Evolutionary conservation across 37 sponge, comb jelly and placozoan genomes (phyloP).

Genomic region (Petrosia ficiformis): DNA sequence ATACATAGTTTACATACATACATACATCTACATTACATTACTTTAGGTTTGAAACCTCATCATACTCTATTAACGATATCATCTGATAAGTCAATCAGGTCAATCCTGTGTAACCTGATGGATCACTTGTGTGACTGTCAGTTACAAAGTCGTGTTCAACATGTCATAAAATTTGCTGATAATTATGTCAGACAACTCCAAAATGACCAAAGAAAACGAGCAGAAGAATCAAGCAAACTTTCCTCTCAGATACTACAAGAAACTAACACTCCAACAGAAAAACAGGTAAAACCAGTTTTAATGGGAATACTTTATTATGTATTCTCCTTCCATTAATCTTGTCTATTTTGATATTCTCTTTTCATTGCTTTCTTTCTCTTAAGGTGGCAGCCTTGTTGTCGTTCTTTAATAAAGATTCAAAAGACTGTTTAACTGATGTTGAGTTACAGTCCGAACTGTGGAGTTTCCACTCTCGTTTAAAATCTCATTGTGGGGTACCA

Average conservation of each 20-base stretch:
- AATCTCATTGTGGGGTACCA: slow-evolving; percentile 22
- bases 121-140: slow-evolving; percentile 89
- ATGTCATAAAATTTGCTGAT: slow-evolving; percentile 51
- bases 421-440: slow-evolving; percentile 1
- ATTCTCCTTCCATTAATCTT: not conserved
- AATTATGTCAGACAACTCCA: slow-evolving; percentile 42
- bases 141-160: slow-evolving; percentile 58
- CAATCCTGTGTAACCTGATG: slow-evolving; percentile 65
- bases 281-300: slow-evolving; percentile 16
- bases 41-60: not conserved
- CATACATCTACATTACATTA: slow-evolving; percentile 25
- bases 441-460: slow-evolving; percentile 5
- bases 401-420: too few relatives aligned
- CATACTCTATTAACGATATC: not conserved
- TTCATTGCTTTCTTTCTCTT: not conserved
- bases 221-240: not conserved
- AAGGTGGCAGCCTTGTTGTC: slow-evolving; percentile 26
- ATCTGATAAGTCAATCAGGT: slow-evolving; percentile 55
- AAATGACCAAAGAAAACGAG: slow-evolving; percentile 33
- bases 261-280: slow-evolving; percentile 12
- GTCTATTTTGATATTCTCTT: not conserved
- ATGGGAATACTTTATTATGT: not conserved
- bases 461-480: slow-evolving; percentile 41
- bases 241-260: not conserved
- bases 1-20: slow-evolving; percentile 28